A percentile compares a stretch with the other conserved stretches of the same genome.
phyloP scores from a whole-genome alignment of 2,797 vertebrate genomes.

The Lepus oiostolus region DNA sequence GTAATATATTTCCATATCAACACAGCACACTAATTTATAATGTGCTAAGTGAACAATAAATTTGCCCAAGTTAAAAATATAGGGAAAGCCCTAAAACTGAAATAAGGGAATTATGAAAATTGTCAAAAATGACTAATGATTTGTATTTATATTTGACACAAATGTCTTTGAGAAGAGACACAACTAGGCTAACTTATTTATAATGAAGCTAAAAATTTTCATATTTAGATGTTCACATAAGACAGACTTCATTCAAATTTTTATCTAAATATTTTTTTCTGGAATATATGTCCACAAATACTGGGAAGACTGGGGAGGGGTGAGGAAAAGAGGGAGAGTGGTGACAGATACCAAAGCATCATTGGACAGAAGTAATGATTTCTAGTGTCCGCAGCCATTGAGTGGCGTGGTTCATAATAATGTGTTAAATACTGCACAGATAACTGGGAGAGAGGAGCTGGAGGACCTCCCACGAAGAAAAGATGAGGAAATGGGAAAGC shows the following conservation, averaged over 20 bases:
- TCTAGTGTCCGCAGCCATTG: too few relatives aligned
- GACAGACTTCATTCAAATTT: conserved; percentile 12
- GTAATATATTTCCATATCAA: conserved; percentile 44
- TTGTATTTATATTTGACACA: not conserved
- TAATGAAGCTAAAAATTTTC: not conserved
- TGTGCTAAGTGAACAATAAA: not conserved
- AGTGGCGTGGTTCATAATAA: too few relatives aligned
- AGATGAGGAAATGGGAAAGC: too few relatives aligned
- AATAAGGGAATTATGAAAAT: not conserved
- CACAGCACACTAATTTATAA: not conserved
- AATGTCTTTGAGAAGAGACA: not conserved
- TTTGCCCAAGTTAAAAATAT: not conserved
- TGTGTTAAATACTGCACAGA: too few relatives aligned
- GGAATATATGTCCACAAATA: conserved; percentile 38
- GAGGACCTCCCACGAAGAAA: too few relatives aligned
- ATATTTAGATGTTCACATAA: not conserved
- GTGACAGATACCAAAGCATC: too few relatives aligned
- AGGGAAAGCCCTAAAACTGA: not conserved
- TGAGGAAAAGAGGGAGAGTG: too few relatives aligned
- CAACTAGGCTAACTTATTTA: not conserved
- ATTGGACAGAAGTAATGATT: too few relatives aligned
- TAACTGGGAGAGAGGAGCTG: too few relatives aligned
- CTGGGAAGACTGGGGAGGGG: too few relatives aligned
- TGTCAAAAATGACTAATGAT: not conserved
- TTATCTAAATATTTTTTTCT: not conserved